Conservation (phyloP, 2,797 vertebrate genomes). For the Epinephelus malabaricus region DNA sequence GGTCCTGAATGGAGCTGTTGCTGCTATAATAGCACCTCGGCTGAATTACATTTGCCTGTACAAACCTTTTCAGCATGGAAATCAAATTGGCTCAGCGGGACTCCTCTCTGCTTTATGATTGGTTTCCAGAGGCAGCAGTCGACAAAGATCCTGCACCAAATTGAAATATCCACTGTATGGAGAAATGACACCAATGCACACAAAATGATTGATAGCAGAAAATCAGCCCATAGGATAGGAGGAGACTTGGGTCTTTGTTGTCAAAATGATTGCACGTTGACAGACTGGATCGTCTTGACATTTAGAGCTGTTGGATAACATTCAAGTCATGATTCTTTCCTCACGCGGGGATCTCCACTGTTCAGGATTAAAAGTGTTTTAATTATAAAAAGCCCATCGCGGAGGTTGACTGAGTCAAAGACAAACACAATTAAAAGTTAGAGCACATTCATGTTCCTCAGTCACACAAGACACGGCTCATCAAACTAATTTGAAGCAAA, state of each 20-base stretch:
- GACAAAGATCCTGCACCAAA: constrained; percentile 54
- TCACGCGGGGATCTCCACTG: background rate
- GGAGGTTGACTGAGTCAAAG: constrained; percentile 38
- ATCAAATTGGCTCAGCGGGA: constrained; percentile 61
- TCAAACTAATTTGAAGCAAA: constrained; percentile 49
- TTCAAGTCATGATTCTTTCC: constrained; percentile 3
- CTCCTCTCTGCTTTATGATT: constrained; percentile 48
- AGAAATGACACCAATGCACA: constrained; percentile 44
- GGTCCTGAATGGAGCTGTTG: constrained; percentile 29
- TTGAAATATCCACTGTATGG: constrained; percentile 41
- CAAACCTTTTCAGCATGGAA: constrained; percentile 56
- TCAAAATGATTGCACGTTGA: constrained; percentile 23
- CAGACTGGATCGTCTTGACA: constrained; percentile 26
- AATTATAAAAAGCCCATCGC: constrained; percentile 58
- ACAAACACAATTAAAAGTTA: constrained; percentile 62
- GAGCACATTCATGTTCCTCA: constrained; percentile 33
- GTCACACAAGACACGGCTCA: constrained; percentile 50
- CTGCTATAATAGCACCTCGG: constrained; percentile 38
- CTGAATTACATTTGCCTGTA: constrained; percentile 54
- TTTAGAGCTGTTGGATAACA: constrained; percentile 17
- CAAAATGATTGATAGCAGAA: constrained; percentile 45
- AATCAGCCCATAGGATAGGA: constrained; percentile 26
- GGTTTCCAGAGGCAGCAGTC: constrained; percentile 56
- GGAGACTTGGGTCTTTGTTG: constrained; percentile 25
- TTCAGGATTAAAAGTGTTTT: constrained; percentile 52